Percentiles rank a stretch among this genome's conserved stretches.
phyloP scores from a whole-genome alignment of 2,113 vertebrate genomes.

The Aspidoscelis tigris region DNA sequence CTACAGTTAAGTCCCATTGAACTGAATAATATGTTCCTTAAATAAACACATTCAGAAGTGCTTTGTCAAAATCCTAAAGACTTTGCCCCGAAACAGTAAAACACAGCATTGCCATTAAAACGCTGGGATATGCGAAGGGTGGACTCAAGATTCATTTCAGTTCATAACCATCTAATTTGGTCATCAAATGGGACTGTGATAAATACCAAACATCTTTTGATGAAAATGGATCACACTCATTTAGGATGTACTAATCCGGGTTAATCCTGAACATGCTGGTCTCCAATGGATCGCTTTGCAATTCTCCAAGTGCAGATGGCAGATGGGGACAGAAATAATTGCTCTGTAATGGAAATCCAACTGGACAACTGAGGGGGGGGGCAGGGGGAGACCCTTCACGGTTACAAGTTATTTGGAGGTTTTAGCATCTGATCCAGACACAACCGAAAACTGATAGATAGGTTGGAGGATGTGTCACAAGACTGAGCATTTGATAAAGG shows the following conservation, averaged over 20 bases:
- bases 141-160: neutral
- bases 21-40: too few species aligned
- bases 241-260: conserved; percentile 52
- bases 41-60: too few species aligned
- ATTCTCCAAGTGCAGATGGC: conserved; percentile 59
- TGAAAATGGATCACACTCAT: conserved; percentile 42
- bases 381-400: conserved; percentile 26
- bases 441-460: conserved; percentile 41
- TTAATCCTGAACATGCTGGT: conserved; percentile 45
- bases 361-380: conserved; percentile 39
- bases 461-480: conserved; percentile 41
- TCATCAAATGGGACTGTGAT: conserved; percentile 17
- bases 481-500: conserved; percentile 38
- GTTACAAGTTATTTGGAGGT: conserved; percentile 58
- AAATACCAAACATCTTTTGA: conserved; percentile 29
- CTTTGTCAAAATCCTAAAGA: too few species aligned
- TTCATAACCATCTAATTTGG: conserved; percentile 24
- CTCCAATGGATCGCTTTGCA: conserved; percentile 43
- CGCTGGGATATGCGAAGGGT: neutral
- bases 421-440: conserved; percentile 46
- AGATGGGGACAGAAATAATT: conserved; percentile 66
- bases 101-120: neutral
- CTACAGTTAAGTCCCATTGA: neutral
- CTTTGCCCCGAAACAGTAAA: neutral
- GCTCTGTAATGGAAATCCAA: conserved; percentile 56